These are phyloP conservation scores for Chloroclysta siterata DNA, from an alignment of 2,888 invertebrate species.

Conservation along the genomic window DNA sequence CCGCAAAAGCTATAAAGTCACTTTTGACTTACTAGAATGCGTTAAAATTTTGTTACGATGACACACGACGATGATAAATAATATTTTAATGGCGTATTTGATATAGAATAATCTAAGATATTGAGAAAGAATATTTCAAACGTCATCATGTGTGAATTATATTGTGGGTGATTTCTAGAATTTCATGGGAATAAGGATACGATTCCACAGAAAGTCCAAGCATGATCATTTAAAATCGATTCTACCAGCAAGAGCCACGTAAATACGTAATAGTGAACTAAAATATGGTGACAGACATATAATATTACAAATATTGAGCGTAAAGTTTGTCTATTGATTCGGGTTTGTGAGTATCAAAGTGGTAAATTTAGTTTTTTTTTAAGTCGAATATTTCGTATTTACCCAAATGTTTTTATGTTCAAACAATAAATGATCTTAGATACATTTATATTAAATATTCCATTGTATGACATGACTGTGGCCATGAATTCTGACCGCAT, in stretches of 20 bases:
- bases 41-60: neutral
- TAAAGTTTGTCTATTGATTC: constrained; percentile 44
- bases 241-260: constrained; percentile 61
- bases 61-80: neutral
- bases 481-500: too few relatives aligned
- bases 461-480: too few relatives aligned
- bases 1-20: constrained; percentile 37
- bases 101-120: too few relatives aligned
- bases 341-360: constrained; percentile 12
- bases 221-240: constrained; percentile 49
- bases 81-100: too few relatives aligned
- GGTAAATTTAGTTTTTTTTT: too few relatives aligned
- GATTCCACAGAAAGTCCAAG: constrained; percentile 63
- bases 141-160: too few relatives aligned
- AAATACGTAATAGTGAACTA: constrained; percentile 56
- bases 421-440: too few relatives aligned
- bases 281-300: constrained; percentile 41
- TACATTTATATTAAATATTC: too few relatives aligned
- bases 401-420: too few relatives aligned
- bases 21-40: constrained; percentile 9
- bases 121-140: too few relatives aligned
- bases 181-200: constrained; percentile 68
- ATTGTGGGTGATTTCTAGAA: too few relatives aligned
- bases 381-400: too few relatives aligned
- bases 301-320: constrained; percentile 46